Base-by-base conservation (phyloP, 2,113 vertebrate genomes). In the Morone saxatilis region DNA sequence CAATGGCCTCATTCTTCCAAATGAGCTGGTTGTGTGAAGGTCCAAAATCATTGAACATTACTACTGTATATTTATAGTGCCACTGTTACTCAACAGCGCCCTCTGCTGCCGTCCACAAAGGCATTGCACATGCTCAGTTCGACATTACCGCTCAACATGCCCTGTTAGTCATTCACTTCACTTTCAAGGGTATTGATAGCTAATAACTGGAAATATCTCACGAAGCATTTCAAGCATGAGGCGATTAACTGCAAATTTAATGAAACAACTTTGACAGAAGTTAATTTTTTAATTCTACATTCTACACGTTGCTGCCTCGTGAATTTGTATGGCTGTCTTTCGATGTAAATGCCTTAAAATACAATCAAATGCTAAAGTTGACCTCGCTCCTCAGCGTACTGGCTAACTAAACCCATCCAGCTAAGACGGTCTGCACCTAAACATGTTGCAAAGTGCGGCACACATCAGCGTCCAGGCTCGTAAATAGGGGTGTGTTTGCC, bases 401-500 rank as follows among this genome's bases (percentile, higher is more conserved):
- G 14, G 25, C 5, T 63, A 12, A 80, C 59, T 76, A 66, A 73
- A 17, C 19, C 16, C 22, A 47, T 2, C 4, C 38, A 16, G 7
- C 22, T 36, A 10, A 8, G 0, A 50, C 8, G 9, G 8, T 1
- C 8, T 50, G 50, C 50, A 50, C 17, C 7, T 11, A 1, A 22
- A 74, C 76, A 47, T 38, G 31, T 41, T 40, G 76, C 68, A 83
- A 72, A 68, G 66, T 78, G 84, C 20, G 3, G 54, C 17, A 19
- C 69, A 38, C 79, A 40, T 13, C 36, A 0, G 16, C 41, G 61
- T 71, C 53, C 48, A 31, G 19, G 68, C 78, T 80, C 16, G 71
- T 86, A 84, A 86, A 87, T 69, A 91, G 85, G 90, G 88, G 89
- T 84, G 89, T 89, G 91, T 87, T 83, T 84, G 81, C 67, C 22